Evolutionary conservation across 2,113 vertebrate species (phyloP), one percentile per base, ranked within the genome.

Genomic region (Gadus macrocephalus): DNA sequence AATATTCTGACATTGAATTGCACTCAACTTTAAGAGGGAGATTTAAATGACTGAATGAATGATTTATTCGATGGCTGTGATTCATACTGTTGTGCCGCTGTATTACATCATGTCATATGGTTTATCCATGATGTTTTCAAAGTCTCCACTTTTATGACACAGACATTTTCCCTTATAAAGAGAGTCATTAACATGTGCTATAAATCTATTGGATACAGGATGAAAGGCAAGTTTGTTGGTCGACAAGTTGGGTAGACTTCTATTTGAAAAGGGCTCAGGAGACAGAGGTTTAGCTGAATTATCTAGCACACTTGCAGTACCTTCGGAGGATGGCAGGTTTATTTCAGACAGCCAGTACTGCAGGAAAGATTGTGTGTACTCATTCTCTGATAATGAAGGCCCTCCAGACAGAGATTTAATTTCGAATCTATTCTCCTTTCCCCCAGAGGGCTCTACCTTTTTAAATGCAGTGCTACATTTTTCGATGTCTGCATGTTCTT

Each of bases 171-270:
- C 77, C 0, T 61, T 79, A 67, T 83, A 88, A 0, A 67, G 0
- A 25, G 82, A 74, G 71, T 88, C 85, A 69, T 42, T 59, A 17
- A 80, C 5, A 61, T 85, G 69, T 14, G 83, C 85, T 0, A 87
- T 83, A 4, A 84, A 62, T 0, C 17, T 59, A 4, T 14, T 15
- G 1, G 42, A 31, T 0, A 12, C 19, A 65, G 28, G 7, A 7
- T 1, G 61, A 35, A 35, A 25, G 73, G 1, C 20, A 22, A 12
- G 0, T 14, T 2, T 53, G 59, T 42, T 19, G 71, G 35, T 3
- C 16, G 0, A 56, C 59, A 42, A 19, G 19, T 64, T 16, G n/a
- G 17, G 8, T 1, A 49, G 62, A 66, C 15, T 31, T 38, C 68
- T 14, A 4, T 11, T 14, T 73, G 28, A 27, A 38, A 53, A 3